Evolutionary conservation across 2,797 vertebrate species (phyloP).

Genomic region (Holocentrus rufus): DNA sequence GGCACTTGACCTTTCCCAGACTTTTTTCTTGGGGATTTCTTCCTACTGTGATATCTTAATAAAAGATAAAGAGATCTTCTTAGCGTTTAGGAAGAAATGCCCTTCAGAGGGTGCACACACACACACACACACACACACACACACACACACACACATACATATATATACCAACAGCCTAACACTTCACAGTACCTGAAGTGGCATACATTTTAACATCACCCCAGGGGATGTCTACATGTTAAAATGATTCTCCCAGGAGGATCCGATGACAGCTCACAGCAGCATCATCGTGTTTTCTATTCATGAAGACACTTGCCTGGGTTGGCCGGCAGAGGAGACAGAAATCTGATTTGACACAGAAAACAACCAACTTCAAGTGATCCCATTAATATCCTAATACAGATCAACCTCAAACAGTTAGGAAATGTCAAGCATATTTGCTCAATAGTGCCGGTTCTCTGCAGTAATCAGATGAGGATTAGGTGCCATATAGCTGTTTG

Average conservation of each 20-base stretch:
- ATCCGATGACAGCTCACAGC: slow-evolving; percentile 31
- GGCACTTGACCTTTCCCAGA: slow-evolving; percentile 75
- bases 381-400: neutral
- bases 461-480: slow-evolving; percentile 3
- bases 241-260: slow-evolving; percentile 47
- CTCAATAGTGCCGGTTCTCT: neutral
- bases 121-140: no score
- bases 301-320: slow-evolving; percentile 5
- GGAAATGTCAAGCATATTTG: neutral
- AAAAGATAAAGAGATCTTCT: slow-evolving; percentile 68
- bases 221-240: slow-evolving; percentile 16
- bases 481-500: neutral
- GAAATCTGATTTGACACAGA: neutral
- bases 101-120: slow-evolving; percentile 35
- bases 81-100: slow-evolving; percentile 29
- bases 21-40: slow-evolving; percentile 59
- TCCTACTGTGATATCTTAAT: slow-evolving; percentile 74
- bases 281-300: slow-evolving; percentile 42
- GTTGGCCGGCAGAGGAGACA: neutral
- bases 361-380: neutral
- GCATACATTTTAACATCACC: neutral
- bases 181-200: neutral
- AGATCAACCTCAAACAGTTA: slow-evolving; percentile 1
- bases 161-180: slow-evolving; percentile 36
- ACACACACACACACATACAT: slow-evolving; percentile 5